Evolutionary conservation across 53 echinoderm and acorn worm species (phyloP), one percentile per base, ranked within the genome.

Genomic region (Hippasteria phrygiana): DNA sequence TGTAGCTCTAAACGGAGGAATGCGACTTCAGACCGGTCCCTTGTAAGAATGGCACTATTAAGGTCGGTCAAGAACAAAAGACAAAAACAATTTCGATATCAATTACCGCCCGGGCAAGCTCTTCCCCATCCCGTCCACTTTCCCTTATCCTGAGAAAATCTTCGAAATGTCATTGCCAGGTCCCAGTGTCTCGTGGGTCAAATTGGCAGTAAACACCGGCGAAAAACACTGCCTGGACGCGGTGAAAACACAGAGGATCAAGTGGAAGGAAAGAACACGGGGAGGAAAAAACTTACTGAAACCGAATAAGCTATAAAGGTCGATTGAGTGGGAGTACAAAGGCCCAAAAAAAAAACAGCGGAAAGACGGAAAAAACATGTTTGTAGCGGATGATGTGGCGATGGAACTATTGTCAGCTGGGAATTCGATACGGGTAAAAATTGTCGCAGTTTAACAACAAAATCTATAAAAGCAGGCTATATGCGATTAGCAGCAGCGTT

Each of bases 141-240:
- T 20, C 17, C 17, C 4, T 51, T 62, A 62, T 59, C 79, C 77
- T 40, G 38, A 62, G 7, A 35, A 62, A 59, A 79, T 79, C 79
- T 76, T 26, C 38, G 6, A 79, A 79, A 79, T 62, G 79, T 79
- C 79, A 79, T n/a, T 79, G 43, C 79, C 79, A 62, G 79, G 28
- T 59, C 8, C 24, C 10, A 67, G 36, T 18, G 11, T 62, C 62
- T 79, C 62, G 9, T 26, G 79, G 79, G 62, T 39, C 79, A n/a
- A 59, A 54, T 18, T 62, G 1, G 29, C 79, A 20, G 62, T 62
- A 79, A 79, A 79, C 59, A 79, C 38, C 11, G 28, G 40, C 10
- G 41, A 3, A 79, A 26, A 62, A 79, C 62, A 62, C 26, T 0
- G 41, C 69, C 39, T 29, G 17, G 45, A 41, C 17, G 27, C 47